Evolutionary conservation across 2,797 vertebrate genomes (phyloP).

Genomic region (Phrynocephalus vlangalii): DNA sequence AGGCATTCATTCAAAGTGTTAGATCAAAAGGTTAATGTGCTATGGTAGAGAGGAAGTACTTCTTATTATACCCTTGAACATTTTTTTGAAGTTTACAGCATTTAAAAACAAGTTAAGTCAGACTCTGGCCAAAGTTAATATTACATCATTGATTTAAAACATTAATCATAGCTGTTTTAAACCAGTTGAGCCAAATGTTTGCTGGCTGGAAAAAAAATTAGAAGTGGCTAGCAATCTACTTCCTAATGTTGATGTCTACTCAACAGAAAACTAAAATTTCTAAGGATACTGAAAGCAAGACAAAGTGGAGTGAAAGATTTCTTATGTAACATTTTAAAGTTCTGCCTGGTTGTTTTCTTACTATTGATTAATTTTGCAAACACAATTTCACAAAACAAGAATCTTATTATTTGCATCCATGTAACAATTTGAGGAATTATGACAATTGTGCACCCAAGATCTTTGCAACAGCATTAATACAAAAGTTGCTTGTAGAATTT

Average conservation of each 20-base stretch:
- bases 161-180: conserved; percentile 65
- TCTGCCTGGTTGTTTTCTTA: too few relatives aligned
- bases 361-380: too few relatives aligned
- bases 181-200: conserved; percentile 61
- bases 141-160: conserved; percentile 75
- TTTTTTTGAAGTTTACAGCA: conserved; percentile 65
- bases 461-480: too few relatives aligned
- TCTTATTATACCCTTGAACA: conserved; percentile 65
- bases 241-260: conserved; percentile 48
- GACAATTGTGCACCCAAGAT: too few relatives aligned
- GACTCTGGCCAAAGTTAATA: conserved; percentile 71
- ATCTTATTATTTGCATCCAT: too few relatives aligned
- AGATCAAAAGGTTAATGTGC: conserved; percentile 69
- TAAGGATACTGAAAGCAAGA: conserved; percentile 45
- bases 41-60: conserved; percentile 66
- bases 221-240: conserved; percentile 50
- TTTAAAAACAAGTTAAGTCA: conserved; percentile 68
- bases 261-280: conserved; percentile 48
- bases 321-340: too few relatives aligned
- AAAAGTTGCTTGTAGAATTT: too few relatives aligned
- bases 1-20: conserved; percentile 62
- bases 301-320: conserved; percentile 38
- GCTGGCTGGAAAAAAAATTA: conserved; percentile 53
- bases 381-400: too few relatives aligned
- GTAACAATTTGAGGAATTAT: too few relatives aligned